These are phyloP conservation scores for Drosophila stalkeri DNA, from an alignment of 2,888 invertebrate genomes.

Conservation along the genomic window DNA sequence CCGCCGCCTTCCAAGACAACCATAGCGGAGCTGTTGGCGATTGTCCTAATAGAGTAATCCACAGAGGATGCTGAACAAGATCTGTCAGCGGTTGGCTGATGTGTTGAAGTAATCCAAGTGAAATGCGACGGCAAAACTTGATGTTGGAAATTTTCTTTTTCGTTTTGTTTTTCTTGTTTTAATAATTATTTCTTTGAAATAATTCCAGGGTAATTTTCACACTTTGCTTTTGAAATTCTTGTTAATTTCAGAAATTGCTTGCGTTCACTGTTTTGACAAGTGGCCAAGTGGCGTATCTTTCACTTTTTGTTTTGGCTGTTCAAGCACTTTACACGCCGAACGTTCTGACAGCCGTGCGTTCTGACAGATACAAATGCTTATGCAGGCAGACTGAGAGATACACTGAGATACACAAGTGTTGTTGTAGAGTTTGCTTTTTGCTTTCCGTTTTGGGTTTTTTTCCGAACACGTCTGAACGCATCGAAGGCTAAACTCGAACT, in stretches of 20 bases:
- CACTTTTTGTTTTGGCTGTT: slow-evolving; percentile 32
- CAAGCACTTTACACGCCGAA: slow-evolving; percentile 51
- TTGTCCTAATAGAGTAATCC: slow-evolving; percentile 39
- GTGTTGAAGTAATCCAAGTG: slow-evolving; percentile 55
- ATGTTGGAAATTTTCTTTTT: neutral
- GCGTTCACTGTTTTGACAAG: slow-evolving; percentile 44
- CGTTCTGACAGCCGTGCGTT: slow-evolving; percentile 27
- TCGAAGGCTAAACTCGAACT: slow-evolving; percentile 85
- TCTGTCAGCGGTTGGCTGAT: slow-evolving; percentile 22
- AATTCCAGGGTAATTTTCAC: slow-evolving; percentile 43
- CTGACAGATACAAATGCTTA: slow-evolving; percentile 8
- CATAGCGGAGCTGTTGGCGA: slow-evolving; percentile 86
- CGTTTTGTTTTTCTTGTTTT: neutral
- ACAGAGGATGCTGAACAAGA: slow-evolving; percentile 11
- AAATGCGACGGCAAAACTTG: slow-evolving; percentile 66
- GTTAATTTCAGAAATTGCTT: slow-evolving; percentile 29
- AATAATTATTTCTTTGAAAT: neutral
- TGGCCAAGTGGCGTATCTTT: slow-evolving; percentile 39
- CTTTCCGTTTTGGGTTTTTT: slow-evolving; percentile 66
- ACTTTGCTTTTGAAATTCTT: slow-evolving; percentile 49
- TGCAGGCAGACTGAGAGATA: neutral
- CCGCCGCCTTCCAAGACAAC: slow-evolving; percentile 96
- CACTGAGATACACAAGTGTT: slow-evolving; percentile 21
- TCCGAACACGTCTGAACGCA: slow-evolving; percentile 83
- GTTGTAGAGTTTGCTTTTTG: slow-evolving; percentile 46